A percentile compares a stretch with the other conserved stretches of the same genome.
These are phyloP conservation scores for Triplophysa tibetana DNA, from an alignment of 2,113 vertebrate species.

Conservation along the genomic window DNA sequence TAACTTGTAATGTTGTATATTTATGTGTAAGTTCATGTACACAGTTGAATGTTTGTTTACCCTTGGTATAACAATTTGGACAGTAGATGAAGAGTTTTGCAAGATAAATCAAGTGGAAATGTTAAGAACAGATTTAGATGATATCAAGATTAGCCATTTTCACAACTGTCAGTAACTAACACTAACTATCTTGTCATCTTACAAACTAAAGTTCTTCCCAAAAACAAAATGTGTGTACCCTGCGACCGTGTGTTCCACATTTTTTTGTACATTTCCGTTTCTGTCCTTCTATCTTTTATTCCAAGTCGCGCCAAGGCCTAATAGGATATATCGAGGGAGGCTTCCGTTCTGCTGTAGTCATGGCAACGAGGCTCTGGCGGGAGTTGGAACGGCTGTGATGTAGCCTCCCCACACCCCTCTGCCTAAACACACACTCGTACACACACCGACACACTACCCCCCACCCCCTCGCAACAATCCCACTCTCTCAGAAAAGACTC, in stretches of 20 bases:
- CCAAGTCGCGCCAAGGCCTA: constrained; percentile 59
- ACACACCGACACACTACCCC: constrained; percentile 37
- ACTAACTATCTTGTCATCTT: background rate
- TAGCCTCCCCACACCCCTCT: constrained; percentile 63
- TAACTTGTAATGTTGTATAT: no score
- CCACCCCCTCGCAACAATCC: constrained; percentile 40
- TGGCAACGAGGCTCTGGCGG: constrained; percentile 76
- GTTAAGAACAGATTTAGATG: no score
- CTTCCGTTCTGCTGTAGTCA: constrained; percentile 72
- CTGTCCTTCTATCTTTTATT: constrained; percentile 29
- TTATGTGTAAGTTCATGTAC: no score
- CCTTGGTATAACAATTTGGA: background rate
- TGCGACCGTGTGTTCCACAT: constrained; percentile 34
- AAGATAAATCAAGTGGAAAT: no score
- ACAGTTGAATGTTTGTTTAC: no score
- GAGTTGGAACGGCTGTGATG: constrained; percentile 74
- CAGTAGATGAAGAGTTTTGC: background rate
- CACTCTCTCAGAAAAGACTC: constrained; percentile 50
- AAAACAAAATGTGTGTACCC: constrained; percentile 26
- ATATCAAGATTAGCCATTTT: no score
- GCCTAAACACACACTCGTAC: constrained; percentile 49
- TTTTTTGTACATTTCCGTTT: constrained; percentile 41
- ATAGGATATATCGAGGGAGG: constrained; percentile 76
- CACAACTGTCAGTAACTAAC: no score
- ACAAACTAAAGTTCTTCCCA: background rate